phyloP scores from a whole-genome alignment of 1,140 invertebrate genomes.

The Limonius californicus region DNA sequence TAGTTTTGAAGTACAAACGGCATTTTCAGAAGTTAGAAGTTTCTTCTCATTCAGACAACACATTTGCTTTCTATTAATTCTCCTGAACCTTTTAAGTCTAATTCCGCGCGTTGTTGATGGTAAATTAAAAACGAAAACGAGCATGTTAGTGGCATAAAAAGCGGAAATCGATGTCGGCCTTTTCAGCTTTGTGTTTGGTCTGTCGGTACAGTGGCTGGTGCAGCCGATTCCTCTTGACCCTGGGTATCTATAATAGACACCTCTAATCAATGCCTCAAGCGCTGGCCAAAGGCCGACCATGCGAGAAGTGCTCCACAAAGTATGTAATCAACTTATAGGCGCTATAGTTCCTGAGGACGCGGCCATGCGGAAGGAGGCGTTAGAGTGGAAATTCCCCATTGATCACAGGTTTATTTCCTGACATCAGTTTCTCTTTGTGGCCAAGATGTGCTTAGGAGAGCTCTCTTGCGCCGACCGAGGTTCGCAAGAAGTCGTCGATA shows the following conservation, averaged over 20 bases:
- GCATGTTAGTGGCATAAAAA: neutral
- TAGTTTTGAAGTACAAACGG: too few relatives aligned
- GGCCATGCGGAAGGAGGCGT: slow-evolving; percentile 41
- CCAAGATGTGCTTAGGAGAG: slow-evolving; percentile 1
- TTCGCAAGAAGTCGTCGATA: neutral
- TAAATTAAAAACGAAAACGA: too few relatives aligned
- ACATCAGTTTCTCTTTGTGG: neutral
- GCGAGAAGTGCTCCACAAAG: slow-evolving; percentile 40
- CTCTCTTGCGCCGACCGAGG: neutral
- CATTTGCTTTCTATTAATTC: too few relatives aligned
- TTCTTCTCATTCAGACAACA: too few relatives aligned
- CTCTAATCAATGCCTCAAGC: slow-evolving; percentile 10
- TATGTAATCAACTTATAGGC: slow-evolving; percentile 43
- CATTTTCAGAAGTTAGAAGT: too few relatives aligned
- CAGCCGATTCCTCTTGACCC: slow-evolving; percentile 17
- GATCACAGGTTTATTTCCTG: slow-evolving; percentile 37
- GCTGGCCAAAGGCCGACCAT: slow-evolving; percentile 30
- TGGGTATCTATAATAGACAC: slow-evolving; percentile 14
- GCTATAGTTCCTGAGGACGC: slow-evolving; percentile 41
- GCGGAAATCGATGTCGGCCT: neutral
- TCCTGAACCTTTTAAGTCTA: too few relatives aligned
- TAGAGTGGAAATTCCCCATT: slow-evolving; percentile 41
- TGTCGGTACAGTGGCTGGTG: neutral
- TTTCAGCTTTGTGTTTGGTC: slow-evolving; percentile 14
- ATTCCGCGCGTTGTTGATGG: too few relatives aligned